Evolutionary conservation across 1,140 invertebrate species (phyloP).

Genomic region (Metopolophium dirhodum): DNA sequence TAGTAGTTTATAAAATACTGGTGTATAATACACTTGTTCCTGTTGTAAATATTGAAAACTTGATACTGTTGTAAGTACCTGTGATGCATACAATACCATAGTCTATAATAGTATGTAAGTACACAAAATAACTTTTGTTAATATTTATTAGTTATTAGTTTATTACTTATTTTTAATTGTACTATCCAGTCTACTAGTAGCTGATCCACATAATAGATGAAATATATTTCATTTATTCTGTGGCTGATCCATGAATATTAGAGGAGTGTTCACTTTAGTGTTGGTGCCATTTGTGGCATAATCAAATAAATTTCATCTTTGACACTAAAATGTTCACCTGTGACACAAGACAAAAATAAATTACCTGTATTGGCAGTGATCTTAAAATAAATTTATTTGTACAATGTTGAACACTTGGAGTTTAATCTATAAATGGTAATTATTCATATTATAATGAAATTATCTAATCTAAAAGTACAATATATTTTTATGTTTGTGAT

Average conservation of each 20-base stretch:
- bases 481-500: conserved; percentile 1
- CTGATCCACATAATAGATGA: background rate
- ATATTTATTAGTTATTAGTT: too few species aligned
- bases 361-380: too few species aligned
- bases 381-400: background rate
- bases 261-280: background rate
- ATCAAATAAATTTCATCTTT: background rate
- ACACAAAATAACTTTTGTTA: too few species aligned
- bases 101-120: too few species aligned
- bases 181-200: background rate
- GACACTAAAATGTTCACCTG: too few species aligned
- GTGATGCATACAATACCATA: background rate
- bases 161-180: too few species aligned
- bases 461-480: background rate
- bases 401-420: background rate
- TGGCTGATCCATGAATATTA: background rate
- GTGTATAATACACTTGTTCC: background rate
- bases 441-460: background rate
- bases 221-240: too few species aligned
- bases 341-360: too few species aligned
- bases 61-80: background rate
- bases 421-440: background rate
- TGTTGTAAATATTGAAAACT: background rate
- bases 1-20: background rate
- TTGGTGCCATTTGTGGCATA: background rate